Base-by-base conservation (phyloP, 1,140 invertebrate genomes). In the Dendrolimus kikuchii region DNA sequence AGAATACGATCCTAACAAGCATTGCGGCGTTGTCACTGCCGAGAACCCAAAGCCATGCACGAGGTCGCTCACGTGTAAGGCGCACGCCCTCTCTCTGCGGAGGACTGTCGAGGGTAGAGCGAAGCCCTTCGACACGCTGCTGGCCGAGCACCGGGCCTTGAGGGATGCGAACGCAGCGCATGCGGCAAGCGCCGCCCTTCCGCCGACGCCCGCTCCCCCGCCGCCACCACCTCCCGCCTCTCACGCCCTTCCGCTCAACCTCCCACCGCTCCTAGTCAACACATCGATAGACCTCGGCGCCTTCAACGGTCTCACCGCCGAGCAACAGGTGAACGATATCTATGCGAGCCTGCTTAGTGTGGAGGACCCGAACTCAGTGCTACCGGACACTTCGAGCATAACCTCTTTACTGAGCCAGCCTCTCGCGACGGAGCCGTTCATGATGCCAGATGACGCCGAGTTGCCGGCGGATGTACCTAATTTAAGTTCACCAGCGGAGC, bases 41-140 rank as follows among this genome's bases (percentile, higher is more conserved):
- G 92, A 93, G 60, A 91, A 89, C 49, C 88, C 89, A 2, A 93
- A 93, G 66, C 92, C 92, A 0, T 96, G 95, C 75, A 95, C 94
- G 36, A 86, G 94, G 38, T 95, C 94, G 7, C 88, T 95, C 7
- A 95, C 94, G 1, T 96, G 95, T 77, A 95, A 95, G 86, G 92
- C 94, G 8, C 95, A 96, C 86, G 92, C 93, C 5, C 88, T 96
- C 49, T 92, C 93, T 37, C 66, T 95, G 49, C 83, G 94, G 44
- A 79, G 95, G 54, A 91, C 91, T 7, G 94, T 95, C n/a, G 68
- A 86, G 45, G 94, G 93, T 0, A 84, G 94, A 38, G 90, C 90
- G 46, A 94, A 94, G 80, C 89, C 92, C 37, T 96, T 95, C 83
- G 94, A 96, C 81, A 91, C 92, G 45, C 85, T 96, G 36, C 86